Percentiles rank a stretch among this genome's conserved stretches.
These are phyloP conservation scores for Chironomus tentans DNA, from an alignment of 2,888 invertebrate genomes.

Conservation along the genomic window DNA sequence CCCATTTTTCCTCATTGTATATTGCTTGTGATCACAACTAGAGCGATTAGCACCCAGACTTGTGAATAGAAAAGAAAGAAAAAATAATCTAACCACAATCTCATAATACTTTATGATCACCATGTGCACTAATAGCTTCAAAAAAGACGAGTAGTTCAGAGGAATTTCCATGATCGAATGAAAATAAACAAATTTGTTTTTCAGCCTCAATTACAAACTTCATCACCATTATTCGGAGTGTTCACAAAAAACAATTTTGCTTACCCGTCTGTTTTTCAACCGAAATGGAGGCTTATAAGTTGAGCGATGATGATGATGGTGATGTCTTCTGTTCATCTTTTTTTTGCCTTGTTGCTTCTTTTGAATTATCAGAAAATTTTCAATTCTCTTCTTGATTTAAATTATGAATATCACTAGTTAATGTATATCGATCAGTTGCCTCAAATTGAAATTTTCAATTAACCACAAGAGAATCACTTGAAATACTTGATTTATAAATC, in stretches of 20 bases:
- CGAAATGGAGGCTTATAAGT: constrained; percentile 34
- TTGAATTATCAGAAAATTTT: not conserved
- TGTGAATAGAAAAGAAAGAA: no score
- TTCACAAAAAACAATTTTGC: constrained; percentile 25
- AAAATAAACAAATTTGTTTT: no score
- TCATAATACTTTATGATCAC: no score
- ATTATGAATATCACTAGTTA: not conserved
- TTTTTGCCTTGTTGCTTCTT: not conserved
- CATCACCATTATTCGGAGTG: no score
- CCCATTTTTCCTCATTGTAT: no score
- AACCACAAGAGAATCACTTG: not conserved
- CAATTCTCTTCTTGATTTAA: not conserved
- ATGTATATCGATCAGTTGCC: not conserved
- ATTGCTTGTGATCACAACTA: no score
- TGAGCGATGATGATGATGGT: constrained; percentile 31
- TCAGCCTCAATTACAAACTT: no score
- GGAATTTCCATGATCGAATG: no score
- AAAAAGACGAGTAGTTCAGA: no score
- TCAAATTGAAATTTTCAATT: not conserved
- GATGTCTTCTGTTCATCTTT: constrained; percentile 25
- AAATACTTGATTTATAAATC: not conserved
- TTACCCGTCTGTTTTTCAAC: constrained; percentile 38
- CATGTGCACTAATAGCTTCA: no score
- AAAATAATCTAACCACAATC: no score
- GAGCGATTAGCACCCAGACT: no score